Evolutionary conservation across 2,888 invertebrate genomes (phyloP), one percentile per base, ranked within the genome.

Genomic region (Heterodera filipjevi): DNA sequence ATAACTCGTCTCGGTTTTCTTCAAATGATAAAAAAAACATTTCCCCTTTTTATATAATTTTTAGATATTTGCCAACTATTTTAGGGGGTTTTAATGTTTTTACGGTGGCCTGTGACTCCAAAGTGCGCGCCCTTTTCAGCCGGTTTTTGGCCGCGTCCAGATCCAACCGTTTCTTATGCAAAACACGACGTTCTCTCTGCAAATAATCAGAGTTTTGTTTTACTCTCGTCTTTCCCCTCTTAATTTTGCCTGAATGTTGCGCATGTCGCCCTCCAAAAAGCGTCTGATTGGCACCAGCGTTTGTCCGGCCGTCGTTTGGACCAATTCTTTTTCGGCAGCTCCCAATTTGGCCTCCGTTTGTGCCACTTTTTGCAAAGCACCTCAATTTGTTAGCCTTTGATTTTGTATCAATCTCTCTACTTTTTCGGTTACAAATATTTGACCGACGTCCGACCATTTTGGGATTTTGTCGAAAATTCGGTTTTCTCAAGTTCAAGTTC

Each of bases 81-180:
- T 44, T 10, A 10, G 6, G 12, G n/a, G 12, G 6, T 39, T 10
- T 39, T 39, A 10, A 39, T 39, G 6, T 10, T 39, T 39, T 39
- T 91, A 94, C 94, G 90, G 92, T 91, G 88, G 93, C 93, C 87
- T 93, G 93, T 14, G 93, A 93, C 92, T 94, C 92, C 88, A 93
- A 93, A 14, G 95, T 95, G 91, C 95, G 95, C 82, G 95, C 95
- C 91, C 95, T 95, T 82, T 94, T 92, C 59, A 95, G 93, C 83
- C 94, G 92, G 90, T 93, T 94, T 90, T 95, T 96, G 90, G 94
- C 94, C 12, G 95, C 93, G 91, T 96, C 95, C 89, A 96, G 91
- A 90, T 96, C 95, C 89, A 96, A 92, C 84, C 95, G 85, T 82
- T 91, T 91, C 78, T 89, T 90, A 84, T 92, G 91, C 80, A 92